These are phyloP conservation scores for Zosterops lateralis DNA, from an alignment of 2,113 vertebrate species.

Conservation along the genomic window DNA sequence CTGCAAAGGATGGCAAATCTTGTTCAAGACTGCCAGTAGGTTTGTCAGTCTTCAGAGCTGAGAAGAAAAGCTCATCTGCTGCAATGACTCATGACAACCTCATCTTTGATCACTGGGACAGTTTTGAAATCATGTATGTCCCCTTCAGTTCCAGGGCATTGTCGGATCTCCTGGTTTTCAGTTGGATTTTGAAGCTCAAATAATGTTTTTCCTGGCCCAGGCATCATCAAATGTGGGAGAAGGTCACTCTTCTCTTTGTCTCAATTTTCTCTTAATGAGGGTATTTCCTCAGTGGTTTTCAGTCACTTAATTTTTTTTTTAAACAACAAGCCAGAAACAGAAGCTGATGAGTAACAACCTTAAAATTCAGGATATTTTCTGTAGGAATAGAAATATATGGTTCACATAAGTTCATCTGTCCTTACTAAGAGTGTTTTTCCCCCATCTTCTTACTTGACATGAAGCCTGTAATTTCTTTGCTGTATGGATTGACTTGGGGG, in stretches of 20 bases:
- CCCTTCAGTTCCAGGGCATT: background rate
- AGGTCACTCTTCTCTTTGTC: background rate
- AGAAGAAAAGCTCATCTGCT: constrained; percentile 39
- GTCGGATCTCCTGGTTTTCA: background rate
- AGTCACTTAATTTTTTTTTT: background rate
- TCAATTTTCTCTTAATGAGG: background rate
- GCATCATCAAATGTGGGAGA: background rate
- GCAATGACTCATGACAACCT: background rate
- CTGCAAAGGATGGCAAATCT: constrained; percentile 15
- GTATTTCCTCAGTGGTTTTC: background rate
- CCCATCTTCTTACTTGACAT: background rate
- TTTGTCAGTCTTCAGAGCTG: constrained; percentile 21
- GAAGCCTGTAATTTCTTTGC: background rate
- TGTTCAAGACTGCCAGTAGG: constrained; percentile 21
- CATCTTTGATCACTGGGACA: background rate
- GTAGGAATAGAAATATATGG: background rate
- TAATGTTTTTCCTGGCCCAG: background rate
- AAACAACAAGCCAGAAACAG: background rate
- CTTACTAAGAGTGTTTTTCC: background rate
- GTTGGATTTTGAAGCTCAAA: background rate
- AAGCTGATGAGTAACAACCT: background rate
- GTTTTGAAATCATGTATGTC: background rate
- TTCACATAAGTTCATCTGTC: background rate
- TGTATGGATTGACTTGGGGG: background rate
- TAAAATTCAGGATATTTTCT: background rate